These are phyloP conservation scores for Stomorhina lunata DNA, from an alignment of 2,888 invertebrate genomes.

Conservation along the genomic window DNA sequence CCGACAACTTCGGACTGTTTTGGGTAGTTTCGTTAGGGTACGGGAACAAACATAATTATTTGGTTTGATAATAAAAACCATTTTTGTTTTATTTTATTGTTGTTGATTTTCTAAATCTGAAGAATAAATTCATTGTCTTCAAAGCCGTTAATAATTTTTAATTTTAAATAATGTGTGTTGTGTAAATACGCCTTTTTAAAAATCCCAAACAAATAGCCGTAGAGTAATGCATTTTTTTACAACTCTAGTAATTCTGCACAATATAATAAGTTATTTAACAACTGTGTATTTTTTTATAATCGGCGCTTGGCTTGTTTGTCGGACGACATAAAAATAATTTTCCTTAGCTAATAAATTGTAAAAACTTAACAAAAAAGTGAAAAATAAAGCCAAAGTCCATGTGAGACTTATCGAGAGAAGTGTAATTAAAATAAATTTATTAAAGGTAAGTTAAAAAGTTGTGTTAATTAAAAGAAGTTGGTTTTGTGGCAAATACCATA, in stretches of 20 bases:
- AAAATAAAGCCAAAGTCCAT: neutral
- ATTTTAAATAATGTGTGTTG: neutral
- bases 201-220: neutral
- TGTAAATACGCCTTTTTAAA: neutral
- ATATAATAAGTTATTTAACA: slow-evolving; percentile 1
- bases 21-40: too few species aligned
- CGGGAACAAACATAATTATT: too few species aligned
- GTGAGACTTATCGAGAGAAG: neutral
- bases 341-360: neutral
- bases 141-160: neutral
- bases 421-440: neutral
- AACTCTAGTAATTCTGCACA: neutral
- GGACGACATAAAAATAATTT: slow-evolving; percentile 24
- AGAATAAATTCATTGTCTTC: too few species aligned
- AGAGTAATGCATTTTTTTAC: neutral
- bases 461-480: neutral
- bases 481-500: neutral
- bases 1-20: too few species aligned
- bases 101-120: too few species aligned
- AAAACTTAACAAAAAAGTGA: neutral
- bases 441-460: slow-evolving; percentile 18
- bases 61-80: too few species aligned
- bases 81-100: too few species aligned
- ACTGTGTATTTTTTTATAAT: slow-evolving; percentile 5
- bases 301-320: slow-evolving; percentile 58